Conservation (phyloP, 1,140 invertebrate genomes). For the Neoseiulus cucumeris region DNA sequence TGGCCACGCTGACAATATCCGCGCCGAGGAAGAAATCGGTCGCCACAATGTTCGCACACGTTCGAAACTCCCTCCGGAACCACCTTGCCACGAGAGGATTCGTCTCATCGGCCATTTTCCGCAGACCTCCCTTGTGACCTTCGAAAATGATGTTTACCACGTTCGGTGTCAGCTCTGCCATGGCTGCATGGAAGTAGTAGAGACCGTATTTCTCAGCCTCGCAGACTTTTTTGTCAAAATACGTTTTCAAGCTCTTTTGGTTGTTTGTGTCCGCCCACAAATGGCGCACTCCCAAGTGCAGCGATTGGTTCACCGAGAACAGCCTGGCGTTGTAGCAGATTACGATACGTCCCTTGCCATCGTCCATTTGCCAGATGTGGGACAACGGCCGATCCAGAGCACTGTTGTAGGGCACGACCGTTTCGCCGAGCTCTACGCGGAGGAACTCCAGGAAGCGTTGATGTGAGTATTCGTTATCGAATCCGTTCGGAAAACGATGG, state of each 20-base stretch:
- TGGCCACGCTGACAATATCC: constrained; percentile 46
- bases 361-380: not conserved
- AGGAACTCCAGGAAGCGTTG: constrained; percentile 30
- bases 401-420: constrained; percentile 24
- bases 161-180: constrained; percentile 60
- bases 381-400: not conserved
- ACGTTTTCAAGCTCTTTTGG: constrained; percentile 29
- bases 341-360: constrained; percentile 30
- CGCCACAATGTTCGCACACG: constrained; percentile 46
- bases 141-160: constrained; percentile 38
- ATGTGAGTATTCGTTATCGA: constrained; percentile 27
- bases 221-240: constrained; percentile 26
- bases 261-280: constrained; percentile 37
- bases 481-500: constrained; percentile 34
- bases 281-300: constrained; percentile 32
- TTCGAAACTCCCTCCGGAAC: constrained; percentile 40
- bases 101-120: constrained; percentile 43
- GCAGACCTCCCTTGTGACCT: constrained; percentile 33
- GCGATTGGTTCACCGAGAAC: constrained; percentile 20
- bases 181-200: constrained; percentile 43
- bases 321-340: constrained; percentile 34
- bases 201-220: constrained; percentile 24
- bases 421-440: constrained; percentile 29
- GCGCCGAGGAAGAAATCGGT: constrained; percentile 57
- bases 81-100: constrained; percentile 45